phyloP scores from a whole-genome alignment of 2,113 vertebrate genomes.

The Loxodonta africana region DNA sequence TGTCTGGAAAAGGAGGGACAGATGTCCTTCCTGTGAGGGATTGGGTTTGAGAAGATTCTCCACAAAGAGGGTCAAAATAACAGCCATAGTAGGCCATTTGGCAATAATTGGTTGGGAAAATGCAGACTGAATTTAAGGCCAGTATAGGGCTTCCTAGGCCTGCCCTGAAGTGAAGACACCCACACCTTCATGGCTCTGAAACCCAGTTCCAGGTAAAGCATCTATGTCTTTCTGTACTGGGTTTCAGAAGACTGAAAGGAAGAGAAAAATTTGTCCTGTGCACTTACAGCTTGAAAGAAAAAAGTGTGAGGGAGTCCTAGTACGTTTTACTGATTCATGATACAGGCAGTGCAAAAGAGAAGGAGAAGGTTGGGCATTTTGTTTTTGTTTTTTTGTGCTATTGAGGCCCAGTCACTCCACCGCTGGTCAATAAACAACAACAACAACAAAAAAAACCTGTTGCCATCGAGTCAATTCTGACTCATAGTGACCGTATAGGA shows the following conservation, averaged over 20 bases:
- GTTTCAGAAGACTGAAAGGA: background rate
- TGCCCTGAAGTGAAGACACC: background rate
- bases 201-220: background rate
- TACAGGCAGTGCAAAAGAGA: background rate
- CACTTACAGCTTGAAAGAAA: fast-evolving
- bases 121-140: background rate
- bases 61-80: background rate
- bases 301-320: background rate
- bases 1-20: background rate
- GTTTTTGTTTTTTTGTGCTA: background rate
- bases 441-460: too few relatives aligned
- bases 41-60: constrained; percentile 13
- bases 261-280: background rate
- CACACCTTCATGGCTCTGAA: background rate
- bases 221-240: background rate
- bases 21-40: background rate
- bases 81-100: background rate
- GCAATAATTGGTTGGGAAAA: background rate
- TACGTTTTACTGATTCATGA: background rate
- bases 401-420: background rate
- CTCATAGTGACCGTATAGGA: too few relatives aligned
- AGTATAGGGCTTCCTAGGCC: background rate
- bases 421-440: background rate
- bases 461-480: too few relatives aligned
- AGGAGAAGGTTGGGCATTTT: background rate